Evolutionary conservation across 2,888 invertebrate species (phyloP).

Genomic region (Tiliacea citrago): DNA sequence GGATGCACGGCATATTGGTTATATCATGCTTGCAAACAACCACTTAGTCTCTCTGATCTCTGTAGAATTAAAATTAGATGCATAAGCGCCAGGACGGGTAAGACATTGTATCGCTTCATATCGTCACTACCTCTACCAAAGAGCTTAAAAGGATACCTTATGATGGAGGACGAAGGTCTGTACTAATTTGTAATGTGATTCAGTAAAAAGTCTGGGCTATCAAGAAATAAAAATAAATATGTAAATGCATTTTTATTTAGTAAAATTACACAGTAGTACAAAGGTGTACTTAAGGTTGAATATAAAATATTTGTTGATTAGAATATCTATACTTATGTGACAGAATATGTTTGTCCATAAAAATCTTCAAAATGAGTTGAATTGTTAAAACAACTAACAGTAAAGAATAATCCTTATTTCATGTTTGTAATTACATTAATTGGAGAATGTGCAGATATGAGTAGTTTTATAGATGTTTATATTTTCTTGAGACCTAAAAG

Average conservation of each 20-base stretch:
- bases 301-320: conserved; percentile 73
- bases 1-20: conserved; percentile 83
- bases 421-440: conserved; percentile 16
- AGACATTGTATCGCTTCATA: conserved; percentile 81
- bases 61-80: conserved; percentile 90
- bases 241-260: conserved; percentile 63
- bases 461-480: conserved; percentile 9
- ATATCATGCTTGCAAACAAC: conserved; percentile 82
- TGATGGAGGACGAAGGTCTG: conserved; percentile 88
- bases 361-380: conserved; percentile 54
- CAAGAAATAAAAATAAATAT: conserved; percentile 42
- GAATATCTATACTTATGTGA: conserved; percentile 59
- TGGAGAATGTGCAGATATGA: conserved; percentile 44
- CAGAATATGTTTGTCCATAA: conserved; percentile 51
- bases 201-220: conserved; percentile 30
- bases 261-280: conserved; percentile 74
- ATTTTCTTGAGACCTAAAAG: conserved; percentile 13
- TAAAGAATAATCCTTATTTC: conserved; percentile 29
- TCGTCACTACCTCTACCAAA: conserved; percentile 89
- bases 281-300: conserved; percentile 79
- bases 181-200: conserved; percentile 39
- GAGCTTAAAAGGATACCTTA: conserved; percentile 90
- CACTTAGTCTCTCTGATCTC: conserved; percentile 89
- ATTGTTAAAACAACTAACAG: conserved; percentile 24
- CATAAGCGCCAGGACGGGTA: conserved; percentile 67